Base-by-base conservation (phyloP, 1,140 invertebrate species). In the Cydia amplana region DNA sequence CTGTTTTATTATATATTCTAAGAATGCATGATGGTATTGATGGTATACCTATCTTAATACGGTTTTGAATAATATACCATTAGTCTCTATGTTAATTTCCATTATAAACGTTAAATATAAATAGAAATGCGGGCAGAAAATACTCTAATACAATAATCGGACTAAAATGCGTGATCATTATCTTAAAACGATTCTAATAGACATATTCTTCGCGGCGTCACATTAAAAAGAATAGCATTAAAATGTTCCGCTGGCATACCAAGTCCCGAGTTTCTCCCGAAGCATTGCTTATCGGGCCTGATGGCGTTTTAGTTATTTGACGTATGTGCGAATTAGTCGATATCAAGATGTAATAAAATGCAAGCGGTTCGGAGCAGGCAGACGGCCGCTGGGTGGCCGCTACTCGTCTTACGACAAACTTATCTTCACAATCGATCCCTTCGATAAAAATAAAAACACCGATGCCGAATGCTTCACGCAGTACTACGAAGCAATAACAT, bases 381-480 rank as follows among this genome's bases (percentile, higher is more conserved):
- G 18, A 18, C 28, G 64, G n/a, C 49, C 73, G 63, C 82, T 87
- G 89, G 89, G 91, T 92, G 91, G 91, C 82, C 91, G 89, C 91
- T 92, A 90, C 91, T 90, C 86, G 91, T 92, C 91, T 92, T 92
- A 91, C 91, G 87, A 90, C 86, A 86, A 87, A 89, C 86, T 91
- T 92, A 92, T 92, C 91, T 91, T 87, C 83, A 89, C 84, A 88
- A 91, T 92, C 89, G 89, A 91, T 91, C 85, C 86, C 81, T 80
- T 79, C 83, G 88, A 91, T 91, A 90, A 91, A 90, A 91, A 91
- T 87, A 90, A 80, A 81, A 87, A 72, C 85, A 82, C 82, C 81
- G 76, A 82, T 85, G 82, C 85, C 83, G 84, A 86, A 87, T 80
- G 83, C 85, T 89, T 90, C 85, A 89, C 83, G 87, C 86, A 84